Base-by-base conservation (phyloP, 30 jellyfish, hydroid and myxozoan genomes). In the Mastigias papua region DNA sequence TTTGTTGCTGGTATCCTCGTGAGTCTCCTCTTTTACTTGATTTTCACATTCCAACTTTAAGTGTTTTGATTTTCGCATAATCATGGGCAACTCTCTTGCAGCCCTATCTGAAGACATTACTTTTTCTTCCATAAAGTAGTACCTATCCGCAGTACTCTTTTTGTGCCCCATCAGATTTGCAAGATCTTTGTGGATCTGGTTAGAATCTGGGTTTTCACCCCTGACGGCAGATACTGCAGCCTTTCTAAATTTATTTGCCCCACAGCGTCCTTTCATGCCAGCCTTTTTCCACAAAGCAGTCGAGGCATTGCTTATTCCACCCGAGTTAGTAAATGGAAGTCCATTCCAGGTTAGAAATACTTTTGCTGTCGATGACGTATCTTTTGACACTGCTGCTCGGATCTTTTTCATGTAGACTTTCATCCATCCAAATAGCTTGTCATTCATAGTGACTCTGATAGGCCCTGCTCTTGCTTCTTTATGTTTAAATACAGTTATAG, bases 401-500 rank as follows among this genome's bases (percentile, higher is more conserved):
- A 78, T 34, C 0, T 78, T 62, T 34, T 62, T 72, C 1, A 78
- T 30, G 20, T 60, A 78, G 71, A 22, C 10, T n/a, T 35, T 78
- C 80, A 78, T 17, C 89, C 89, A 78, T 4, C 78, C 80, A 61
- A 78, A 78, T 50, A 78, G 89, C 51, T 64, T 78, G 10, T 25
- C 48, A 19, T 34, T 19, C 70, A 78, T 60, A 3, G 23, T 78
- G 69, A 60, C 89, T 62, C 89, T 11, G 4, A 78, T 35, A 0
- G 89, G 89, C 8, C 89, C 89, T 60, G 89, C 80, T 23, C 89
- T 42, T 16, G 89, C 89, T 25, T 78, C 89, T 35, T 78, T 78
- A 66, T 78, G 89, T 22, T 78, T 78, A 34, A 78, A 78, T 20
- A 78, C 81, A 8, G 89, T 78, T 23, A 78, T 61, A 0, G 51